These are phyloP conservation scores for Neria commutata DNA, from an alignment of 2,888 invertebrate genomes.

Conservation along the genomic window DNA sequence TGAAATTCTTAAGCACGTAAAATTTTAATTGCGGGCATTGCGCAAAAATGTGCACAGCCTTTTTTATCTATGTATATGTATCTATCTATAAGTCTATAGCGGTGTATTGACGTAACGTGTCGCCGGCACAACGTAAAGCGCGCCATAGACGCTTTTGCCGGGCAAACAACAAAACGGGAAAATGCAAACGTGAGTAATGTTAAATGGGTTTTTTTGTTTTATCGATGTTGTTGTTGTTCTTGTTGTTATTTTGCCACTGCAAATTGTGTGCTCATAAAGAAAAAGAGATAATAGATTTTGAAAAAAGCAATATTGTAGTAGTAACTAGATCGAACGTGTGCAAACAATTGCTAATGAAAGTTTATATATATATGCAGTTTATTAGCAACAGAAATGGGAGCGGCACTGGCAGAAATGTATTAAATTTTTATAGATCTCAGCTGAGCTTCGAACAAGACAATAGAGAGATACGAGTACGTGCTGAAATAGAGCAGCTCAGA, in stretches of 20 bases:
- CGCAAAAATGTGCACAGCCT: too few species aligned
- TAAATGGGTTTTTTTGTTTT: background rate
- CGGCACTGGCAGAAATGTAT: too few species aligned
- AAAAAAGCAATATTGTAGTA: too few species aligned
- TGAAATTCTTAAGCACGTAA: slow-evolving; percentile 3
- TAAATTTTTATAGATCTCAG: too few species aligned
- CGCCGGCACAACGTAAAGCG: background rate
- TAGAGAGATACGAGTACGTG: too few species aligned
- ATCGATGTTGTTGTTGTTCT: background rate
- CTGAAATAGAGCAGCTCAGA: too few species aligned
- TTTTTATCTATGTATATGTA: too few species aligned
- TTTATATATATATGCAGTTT: background rate
- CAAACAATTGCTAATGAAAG: too few species aligned
- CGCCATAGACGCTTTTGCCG: background rate
- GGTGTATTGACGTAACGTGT: background rate
- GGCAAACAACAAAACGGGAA: slow-evolving; percentile 1
- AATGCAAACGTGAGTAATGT: background rate
- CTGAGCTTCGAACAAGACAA: too few species aligned
- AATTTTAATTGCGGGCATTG: background rate
- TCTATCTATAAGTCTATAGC: too few species aligned
- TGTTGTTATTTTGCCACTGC: background rate
- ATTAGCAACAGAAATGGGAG: too few species aligned
- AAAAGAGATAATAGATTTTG: background rate
- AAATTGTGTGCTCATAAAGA: background rate
- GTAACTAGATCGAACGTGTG: background rate